phyloP scores from a whole-genome alignment of 2,888 invertebrate genomes.

The Chalcis sispes region DNA sequence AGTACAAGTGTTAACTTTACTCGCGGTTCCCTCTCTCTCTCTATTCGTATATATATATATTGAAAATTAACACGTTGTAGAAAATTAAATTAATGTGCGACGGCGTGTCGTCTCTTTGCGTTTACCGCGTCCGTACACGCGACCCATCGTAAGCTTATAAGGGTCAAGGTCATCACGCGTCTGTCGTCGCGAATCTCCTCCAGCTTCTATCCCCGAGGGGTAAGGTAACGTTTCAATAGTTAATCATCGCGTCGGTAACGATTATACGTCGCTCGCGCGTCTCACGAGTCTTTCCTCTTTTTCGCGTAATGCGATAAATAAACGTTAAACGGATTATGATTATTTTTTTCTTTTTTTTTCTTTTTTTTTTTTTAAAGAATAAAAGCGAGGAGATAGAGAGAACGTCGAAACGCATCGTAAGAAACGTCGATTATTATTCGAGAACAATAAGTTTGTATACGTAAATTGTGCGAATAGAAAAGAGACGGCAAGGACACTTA shows the following conservation, averaged over 20 bases:
- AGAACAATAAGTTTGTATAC: constrained; percentile 5
- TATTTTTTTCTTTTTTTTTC: not conserved
- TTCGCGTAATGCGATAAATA: constrained; percentile 40
- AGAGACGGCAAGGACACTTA: constrained; percentile 55
- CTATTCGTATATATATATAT: not conserved
- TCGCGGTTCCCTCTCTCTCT: not conserved
- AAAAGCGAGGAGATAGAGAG: not conserved
- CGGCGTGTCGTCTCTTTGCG: too few relatives aligned
- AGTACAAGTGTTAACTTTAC: constrained; percentile 37
- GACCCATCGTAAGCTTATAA: not conserved
- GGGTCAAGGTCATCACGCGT: constrained; percentile 19
- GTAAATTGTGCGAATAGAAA: constrained; percentile 33
- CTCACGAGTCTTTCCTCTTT: not conserved
- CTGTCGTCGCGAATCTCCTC: not conserved
- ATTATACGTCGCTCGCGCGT: constrained; percentile 8
- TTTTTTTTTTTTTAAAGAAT: not conserved
- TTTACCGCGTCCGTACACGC: too few relatives aligned
- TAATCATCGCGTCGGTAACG: constrained; percentile 38
- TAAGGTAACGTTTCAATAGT: not conserved
- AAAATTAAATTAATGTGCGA: constrained; percentile 39
- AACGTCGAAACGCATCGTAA: constrained; percentile 56
- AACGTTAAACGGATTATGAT: constrained; percentile 50
- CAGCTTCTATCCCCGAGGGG: not conserved
- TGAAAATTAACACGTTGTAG: constrained; percentile 20
- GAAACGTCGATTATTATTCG: constrained; percentile 55